Evolutionary conservation across 1,140 invertebrate species (phyloP), one percentile per base, ranked within the genome.

Genomic region (Stenopsyche tienmushanensis): DNA sequence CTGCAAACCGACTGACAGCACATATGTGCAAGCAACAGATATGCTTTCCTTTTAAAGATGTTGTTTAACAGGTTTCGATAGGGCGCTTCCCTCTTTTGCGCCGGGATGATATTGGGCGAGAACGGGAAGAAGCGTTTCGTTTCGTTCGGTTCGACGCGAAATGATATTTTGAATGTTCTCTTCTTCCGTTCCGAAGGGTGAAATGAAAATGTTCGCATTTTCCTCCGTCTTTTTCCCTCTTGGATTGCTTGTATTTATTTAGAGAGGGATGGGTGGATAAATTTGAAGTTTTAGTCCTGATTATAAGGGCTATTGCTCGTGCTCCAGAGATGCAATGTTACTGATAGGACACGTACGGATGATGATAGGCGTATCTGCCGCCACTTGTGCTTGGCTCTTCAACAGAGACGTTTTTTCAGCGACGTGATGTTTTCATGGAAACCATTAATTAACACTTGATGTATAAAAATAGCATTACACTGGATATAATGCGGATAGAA

Each of bases 21-120:
- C 54, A 57, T 42, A 57, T 57, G 54, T 57, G 54, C 54, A 42
- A 57, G 54, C 54, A 57, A 57, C 54, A 57, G 54, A 57, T 57
- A 57, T 57, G 34, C 54, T 13, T 20, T 34, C 26, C 1, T 25
- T 20, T 42, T 34, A 24, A 25, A 53, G 44, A 23, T 8, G 25
- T 23, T 53, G n/a, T 26, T 53, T 29, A 13, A 9, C 20, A 53
- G 24, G 23, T 3, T 25, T 2, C 21, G 1, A 18, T 18, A 10
- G n/a, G 41, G 2, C 15, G 15, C 47, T 10, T 49, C 47, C 47
- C 17, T 34, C 29, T 34, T 34, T 34, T 7, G 5, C 29, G 29
- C 29, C n/a, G n/a, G n/a, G n/a, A n/a, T n/a, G n/a, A n/a, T n/a
- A n/a, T n/a, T n/a, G n/a, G n/a, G 29, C 5, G 29, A 34, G 5